Base-by-base conservation (phyloP, 35 echinoderm and acorn worm species). In the Apostichopus japonicus region DNA sequence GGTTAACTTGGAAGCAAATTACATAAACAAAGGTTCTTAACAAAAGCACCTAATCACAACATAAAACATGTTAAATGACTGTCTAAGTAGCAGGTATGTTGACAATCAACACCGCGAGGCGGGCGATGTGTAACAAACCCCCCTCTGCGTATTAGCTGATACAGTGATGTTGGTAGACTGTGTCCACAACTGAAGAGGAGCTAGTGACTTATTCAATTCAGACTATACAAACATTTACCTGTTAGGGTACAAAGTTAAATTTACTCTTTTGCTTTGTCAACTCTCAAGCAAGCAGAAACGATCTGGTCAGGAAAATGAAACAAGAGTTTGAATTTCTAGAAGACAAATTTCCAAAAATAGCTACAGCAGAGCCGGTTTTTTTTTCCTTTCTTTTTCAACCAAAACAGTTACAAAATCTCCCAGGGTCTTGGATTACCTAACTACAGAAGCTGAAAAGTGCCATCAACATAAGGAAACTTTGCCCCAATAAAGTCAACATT, bases 11-110 rank as follows among this genome's bases (percentile, higher is more conserved):
- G 23, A 79, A 13, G 23, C 78, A 44, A 24, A 79, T 27, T 23
- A 79, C 51, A 79, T 23, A 79, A 79, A 79, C 78, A 79, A 79
- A 79, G 11, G 63, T 67, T 19, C 19, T 67, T 67, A 67, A 67
- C 63, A 67, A 67, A 67, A 67, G 63, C 63, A 67, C 63, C 63
- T 67, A 67, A 67, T 67, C 63, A 67, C 63, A 67, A 67, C 19
- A 67, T 15, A 67, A 11, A 11, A 19, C 11, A 19, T 15, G 63
- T 67, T 67, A 67, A 67, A 19, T 67, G 63, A 9, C 63, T 19
- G 63, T 67, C 63, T 67, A 67, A 67, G 63, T 67, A 67, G 63
- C 63, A 67, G 63, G 63, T 67, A 67, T 67, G 63, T 67, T 67
- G 63, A 67, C 63, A 67, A 67, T 67, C 63, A 67, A 67, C 63